Conservation (phyloP, 2,888 invertebrate genomes). For the Oasisia sp. region DNA sequence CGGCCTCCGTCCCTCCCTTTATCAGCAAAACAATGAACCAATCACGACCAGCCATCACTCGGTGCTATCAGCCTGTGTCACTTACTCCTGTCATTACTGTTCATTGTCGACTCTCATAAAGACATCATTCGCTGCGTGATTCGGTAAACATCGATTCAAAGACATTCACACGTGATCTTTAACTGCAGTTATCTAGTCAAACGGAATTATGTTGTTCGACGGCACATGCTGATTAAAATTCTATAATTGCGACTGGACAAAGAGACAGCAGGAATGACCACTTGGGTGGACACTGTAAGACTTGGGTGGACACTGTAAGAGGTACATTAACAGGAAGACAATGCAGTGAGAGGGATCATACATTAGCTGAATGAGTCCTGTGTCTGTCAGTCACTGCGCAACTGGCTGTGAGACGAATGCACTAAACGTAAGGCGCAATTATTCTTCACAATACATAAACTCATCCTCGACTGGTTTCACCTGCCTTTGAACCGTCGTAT, state of each 20-base stretch:
- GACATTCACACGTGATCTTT: neutral
- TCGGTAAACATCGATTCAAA: neutral
- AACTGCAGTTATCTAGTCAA: neutral
- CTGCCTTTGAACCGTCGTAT: neutral
- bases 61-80: neutral
- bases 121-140: neutral
- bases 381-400: neutral
- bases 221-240: neutral
- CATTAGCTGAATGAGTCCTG: neutral
- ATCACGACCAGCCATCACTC: neutral
- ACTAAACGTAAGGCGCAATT: neutral
- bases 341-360: neutral
- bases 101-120: neutral
- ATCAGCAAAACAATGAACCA: neutral
- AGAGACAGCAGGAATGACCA: neutral
- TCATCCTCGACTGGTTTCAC: neutral
- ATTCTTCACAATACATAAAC: neutral
- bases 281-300: neutral
- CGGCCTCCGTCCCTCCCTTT: neutral
- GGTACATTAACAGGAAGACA: neutral
- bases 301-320: neutral
- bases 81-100: neutral
- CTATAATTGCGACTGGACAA: neutral
- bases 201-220: neutral
- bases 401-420: neutral